Conservation (phyloP, 2,113 vertebrate genomes). For the Rhipidura dahli region DNA sequence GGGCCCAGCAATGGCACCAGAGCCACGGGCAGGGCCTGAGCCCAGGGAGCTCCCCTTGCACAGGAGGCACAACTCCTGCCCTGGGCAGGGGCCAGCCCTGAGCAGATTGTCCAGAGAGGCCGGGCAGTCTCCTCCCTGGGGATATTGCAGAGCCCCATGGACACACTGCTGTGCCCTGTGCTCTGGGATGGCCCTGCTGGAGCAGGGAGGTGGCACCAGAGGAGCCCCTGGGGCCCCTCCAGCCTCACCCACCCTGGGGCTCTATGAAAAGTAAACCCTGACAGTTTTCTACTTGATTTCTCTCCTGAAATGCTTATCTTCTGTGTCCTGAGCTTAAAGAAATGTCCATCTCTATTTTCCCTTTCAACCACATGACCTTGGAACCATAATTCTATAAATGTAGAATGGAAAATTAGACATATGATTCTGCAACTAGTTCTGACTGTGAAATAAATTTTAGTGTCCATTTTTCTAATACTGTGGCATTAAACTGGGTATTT, state of each 20-base stretch:
- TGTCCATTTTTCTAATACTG: background rate
- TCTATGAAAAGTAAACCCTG: background rate
- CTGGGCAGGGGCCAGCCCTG: background rate
- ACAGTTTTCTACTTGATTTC: background rate
- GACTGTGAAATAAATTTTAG: background rate
- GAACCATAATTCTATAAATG: background rate
- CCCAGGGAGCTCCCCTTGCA: background rate
- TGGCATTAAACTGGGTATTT: background rate
- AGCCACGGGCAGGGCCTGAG: background rate
- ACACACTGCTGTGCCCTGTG: background rate
- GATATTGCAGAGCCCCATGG: background rate
- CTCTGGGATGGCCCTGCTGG: background rate
- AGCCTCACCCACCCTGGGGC: fast-evolving
- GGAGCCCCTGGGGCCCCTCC: fast-evolving
- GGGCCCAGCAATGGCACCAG: background rate
- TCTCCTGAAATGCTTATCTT: background rate
- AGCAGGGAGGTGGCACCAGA: background rate
- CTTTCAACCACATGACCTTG: background rate
- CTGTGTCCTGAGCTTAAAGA: background rate
- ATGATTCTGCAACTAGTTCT: background rate
- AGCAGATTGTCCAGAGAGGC: background rate
- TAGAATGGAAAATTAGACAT: background rate
- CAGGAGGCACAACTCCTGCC: background rate
- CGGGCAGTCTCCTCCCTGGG: background rate
- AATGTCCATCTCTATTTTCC: background rate